Conservation (phyloP, 2,888 invertebrate species). For the Metopia argyrocephala region DNA sequence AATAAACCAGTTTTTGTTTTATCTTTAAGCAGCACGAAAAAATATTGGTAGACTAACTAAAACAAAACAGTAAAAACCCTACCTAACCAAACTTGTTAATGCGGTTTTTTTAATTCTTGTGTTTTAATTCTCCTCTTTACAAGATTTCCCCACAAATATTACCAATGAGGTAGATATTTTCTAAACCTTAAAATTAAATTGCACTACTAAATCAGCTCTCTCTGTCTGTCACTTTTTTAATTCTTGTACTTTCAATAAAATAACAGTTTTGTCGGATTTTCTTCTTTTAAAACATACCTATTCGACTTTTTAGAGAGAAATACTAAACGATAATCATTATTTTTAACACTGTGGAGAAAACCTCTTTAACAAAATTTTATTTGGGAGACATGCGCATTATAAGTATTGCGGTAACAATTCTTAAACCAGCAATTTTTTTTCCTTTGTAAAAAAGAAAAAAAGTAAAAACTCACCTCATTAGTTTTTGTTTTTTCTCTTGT, state of each 20-base stretch:
- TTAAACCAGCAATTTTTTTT: not conserved
- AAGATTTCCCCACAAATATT: too few relatives aligned
- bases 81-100: not conserved
- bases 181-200: too few relatives aligned
- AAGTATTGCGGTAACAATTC: too few relatives aligned
- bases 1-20: constrained; percentile 49
- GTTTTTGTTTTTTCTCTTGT: too few relatives aligned
- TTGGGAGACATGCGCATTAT: not conserved
- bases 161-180: too few relatives aligned
- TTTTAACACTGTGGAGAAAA: too few relatives aligned
- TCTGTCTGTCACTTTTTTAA: not conserved
- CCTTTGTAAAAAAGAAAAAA: not conserved
- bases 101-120: not conserved
- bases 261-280: not conserved
- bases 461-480: not conserved
- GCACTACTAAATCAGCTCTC: too few relatives aligned
- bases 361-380: too few relatives aligned
- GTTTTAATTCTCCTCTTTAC: too few relatives aligned
- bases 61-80: constrained; percentile 8
- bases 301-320: not conserved
- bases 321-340: too few relatives aligned
- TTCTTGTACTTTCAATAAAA: not conserved
- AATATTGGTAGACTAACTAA: constrained; percentile 24
- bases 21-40: constrained; percentile 21
- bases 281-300: not conserved